Conservation (phyloP, 2,113 vertebrate species). For the Crypturellus undulatus region DNA sequence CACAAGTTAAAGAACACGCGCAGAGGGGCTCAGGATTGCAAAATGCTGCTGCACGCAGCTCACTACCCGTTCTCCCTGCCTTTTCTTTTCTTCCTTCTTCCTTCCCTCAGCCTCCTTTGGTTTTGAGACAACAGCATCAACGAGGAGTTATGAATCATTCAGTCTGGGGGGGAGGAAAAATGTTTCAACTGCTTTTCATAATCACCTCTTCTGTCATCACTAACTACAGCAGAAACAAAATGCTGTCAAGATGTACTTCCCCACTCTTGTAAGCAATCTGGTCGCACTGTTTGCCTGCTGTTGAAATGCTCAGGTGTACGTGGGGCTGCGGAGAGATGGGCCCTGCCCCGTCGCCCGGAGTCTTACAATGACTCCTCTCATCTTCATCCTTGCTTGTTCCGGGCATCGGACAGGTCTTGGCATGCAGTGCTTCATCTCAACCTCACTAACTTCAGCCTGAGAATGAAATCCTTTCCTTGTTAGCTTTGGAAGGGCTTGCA, state of each 20-base stretch:
- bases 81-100: slow-evolving; percentile 7
- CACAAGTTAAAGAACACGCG: neutral
- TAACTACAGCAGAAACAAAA: slow-evolving; percentile 24
- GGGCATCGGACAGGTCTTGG: neutral
- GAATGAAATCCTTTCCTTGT: slow-evolving; percentile 53
- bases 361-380: slow-evolving; percentile 44
- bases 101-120: neutral
- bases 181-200: slow-evolving; percentile 14
- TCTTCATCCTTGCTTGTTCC: neutral
- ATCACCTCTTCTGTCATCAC: slow-evolving; percentile 29
- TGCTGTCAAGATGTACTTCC: neutral
- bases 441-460: neutral
- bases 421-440: neutral
- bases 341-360: slow-evolving; percentile 15
- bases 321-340: neutral
- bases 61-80: neutral
- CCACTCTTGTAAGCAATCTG: neutral
- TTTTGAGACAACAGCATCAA: neutral
- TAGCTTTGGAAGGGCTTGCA: slow-evolving; percentile 53
- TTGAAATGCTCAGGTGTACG: slow-evolving; percentile 1
- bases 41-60: neutral
- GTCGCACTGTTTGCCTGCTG: slow-evolving; percentile 1
- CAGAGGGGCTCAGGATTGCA: neutral
- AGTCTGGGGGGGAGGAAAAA: neutral
- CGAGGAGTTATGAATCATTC: neutral